Evolutionary conservation across 2,888 invertebrate species (phyloP), one percentile per base, ranked within the genome.

Genomic region (Atrina japonica): DNA sequence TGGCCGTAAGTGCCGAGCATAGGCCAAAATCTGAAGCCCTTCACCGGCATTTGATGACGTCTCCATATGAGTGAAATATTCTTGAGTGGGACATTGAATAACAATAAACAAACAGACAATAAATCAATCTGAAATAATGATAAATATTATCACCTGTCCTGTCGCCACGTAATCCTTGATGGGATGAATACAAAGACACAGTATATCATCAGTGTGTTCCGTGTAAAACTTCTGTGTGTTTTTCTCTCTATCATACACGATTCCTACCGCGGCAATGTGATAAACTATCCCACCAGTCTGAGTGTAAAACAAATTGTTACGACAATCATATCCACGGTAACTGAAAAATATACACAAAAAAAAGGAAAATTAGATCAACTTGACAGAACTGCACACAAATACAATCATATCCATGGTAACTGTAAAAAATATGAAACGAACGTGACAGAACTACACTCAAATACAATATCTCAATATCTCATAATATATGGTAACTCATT

Each of bases 331-430:
- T 2, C 91, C 91, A 5, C 91, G 87, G 73, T 91, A 91, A 3
- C 91, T 91, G 82, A 1, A 80, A 75, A 61, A 21, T 23, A 6
- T 21, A 40, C n/a, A n/a, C n/a, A n/a, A n/a, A n/a, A n/a, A n/a
- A n/a, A n/a, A n/a, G n/a, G n/a, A n/a, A n/a, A n/a, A n/a, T n/a
- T n/a, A n/a, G n/a, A n/a, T n/a, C n/a, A n/a, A n/a, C n/a, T n/a
- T n/a, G n/a, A n/a, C n/a, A n/a, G n/a, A n/a, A n/a, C n/a, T n/a
- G n/a, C n/a, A n/a, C n/a, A n/a, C n/a, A n/a, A n/a, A n/a, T n/a
- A 70, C 91, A 91, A 81, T 91, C 91, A 78, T 91, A 91, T 2
- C 91, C 91, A 5, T 91, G 87, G 73, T 91, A 91, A 3, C 91
- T 91, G 82, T 2, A 80, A 75, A 61, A 21, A 30, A 6, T 21